phyloP scores from a whole-genome alignment of 2,797 vertebrate genomes.

The Enteromius paludinosus region DNA sequence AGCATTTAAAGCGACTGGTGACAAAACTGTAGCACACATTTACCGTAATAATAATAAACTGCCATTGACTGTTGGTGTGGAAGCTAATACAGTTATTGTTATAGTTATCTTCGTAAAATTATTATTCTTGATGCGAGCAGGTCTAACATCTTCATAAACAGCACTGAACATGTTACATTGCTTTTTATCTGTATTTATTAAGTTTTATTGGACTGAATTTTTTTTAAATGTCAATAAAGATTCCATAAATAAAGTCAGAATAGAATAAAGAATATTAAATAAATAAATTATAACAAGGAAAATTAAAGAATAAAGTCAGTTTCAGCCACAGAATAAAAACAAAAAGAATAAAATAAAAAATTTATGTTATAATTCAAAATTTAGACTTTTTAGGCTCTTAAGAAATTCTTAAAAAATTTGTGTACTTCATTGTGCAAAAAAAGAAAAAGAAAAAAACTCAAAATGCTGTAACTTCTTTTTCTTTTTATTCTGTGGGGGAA shows the following conservation, averaged over 20 bases:
- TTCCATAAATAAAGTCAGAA: no score
- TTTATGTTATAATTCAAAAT: neutral
- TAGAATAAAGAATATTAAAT: no score
- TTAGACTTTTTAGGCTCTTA: neutral
- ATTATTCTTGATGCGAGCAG: neutral
- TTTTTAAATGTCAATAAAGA: neutral
- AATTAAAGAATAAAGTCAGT: no score
- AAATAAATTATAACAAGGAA: no score
- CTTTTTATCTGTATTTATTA: neutral
- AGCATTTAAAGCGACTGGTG: neutral
- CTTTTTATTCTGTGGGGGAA: neutral
- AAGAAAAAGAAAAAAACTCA: no score
- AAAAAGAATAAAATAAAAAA: neutral
- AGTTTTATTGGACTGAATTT: neutral
- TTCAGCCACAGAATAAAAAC: neutral
- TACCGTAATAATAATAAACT: neutral
- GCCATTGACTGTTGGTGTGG: neutral
- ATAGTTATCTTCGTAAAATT: neutral
- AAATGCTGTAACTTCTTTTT: no score
- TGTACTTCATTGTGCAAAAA: no score
- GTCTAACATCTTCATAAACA: neutral
- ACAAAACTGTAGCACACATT: neutral
- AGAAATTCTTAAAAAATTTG: no score
- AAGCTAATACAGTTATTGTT: neutral
- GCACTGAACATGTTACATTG: neutral